These are phyloP conservation scores for Idris sp. DNA, from an alignment of 1,140 invertebrate species.

Conservation along the genomic window DNA sequence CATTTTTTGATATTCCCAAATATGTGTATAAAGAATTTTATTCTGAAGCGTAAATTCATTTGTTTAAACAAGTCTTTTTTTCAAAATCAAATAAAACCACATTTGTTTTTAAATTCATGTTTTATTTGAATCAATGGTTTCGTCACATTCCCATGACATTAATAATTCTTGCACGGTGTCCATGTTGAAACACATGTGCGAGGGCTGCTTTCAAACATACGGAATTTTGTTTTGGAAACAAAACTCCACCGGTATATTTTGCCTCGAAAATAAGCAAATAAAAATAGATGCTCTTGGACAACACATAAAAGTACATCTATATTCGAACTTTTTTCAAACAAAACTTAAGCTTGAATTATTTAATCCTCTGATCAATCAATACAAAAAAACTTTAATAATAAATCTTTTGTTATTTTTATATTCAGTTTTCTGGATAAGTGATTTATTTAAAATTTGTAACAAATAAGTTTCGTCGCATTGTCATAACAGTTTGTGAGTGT, in stretches of 20 bases:
- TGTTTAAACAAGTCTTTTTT: too few relatives aligned
- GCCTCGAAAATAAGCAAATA: constrained; percentile 21
- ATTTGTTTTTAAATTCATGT: constrained; percentile 43
- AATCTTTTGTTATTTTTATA: too few relatives aligned
- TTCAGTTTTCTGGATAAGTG: too few relatives aligned
- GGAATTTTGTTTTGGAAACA: constrained; percentile 49
- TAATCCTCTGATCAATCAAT: too few relatives aligned
- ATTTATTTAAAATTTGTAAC: neutral
- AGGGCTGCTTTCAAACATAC: constrained; percentile 51
- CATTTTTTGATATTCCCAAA: constrained; percentile 27
- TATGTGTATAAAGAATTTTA: neutral
- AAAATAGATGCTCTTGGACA: constrained; percentile 13
- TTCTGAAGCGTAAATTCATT: neutral
- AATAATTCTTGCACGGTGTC: constrained; percentile 46
- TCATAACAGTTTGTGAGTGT: constrained; percentile 13
- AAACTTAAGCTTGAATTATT: too few relatives aligned
- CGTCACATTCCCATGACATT: constrained; percentile 57
- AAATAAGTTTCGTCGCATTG: too few relatives aligned
- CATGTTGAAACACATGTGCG: constrained; percentile 46
- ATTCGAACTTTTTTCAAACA: too few relatives aligned
- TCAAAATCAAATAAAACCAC: constrained; percentile 11
- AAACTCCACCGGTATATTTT: constrained; percentile 30
- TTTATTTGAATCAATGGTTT: constrained; percentile 59
- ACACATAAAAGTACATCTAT: too few relatives aligned
- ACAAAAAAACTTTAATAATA: too few relatives aligned